Base-by-base conservation (phyloP, 2,113 vertebrate genomes). In the Tragulus kanchil region DNA sequence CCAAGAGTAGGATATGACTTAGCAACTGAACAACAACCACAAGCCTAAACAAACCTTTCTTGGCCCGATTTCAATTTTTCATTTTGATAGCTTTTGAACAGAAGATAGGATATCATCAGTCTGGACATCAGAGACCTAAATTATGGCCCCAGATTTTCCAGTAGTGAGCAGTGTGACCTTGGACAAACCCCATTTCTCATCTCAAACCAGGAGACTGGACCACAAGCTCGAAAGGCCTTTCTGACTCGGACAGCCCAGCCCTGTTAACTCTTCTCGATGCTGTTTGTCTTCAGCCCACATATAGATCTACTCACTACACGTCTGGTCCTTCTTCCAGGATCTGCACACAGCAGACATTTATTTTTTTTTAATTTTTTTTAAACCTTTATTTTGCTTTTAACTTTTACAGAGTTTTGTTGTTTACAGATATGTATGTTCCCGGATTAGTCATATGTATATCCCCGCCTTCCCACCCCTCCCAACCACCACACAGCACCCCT, bases 21-120 rank as follows among this genome's bases (percentile, higher is more conserved):
- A 45, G 1, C 23, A 11, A 36, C 36, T 13, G 36, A 23, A 36
- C 69, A 73, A 42, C 69, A 25, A 73, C 36, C 36, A 36, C 21
- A 73, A 87, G 59, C 52, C 87, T 67, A 83, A 87, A 87, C 28
- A 81, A 90, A n/a, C 9, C 62, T 86, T 65, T 83, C 36, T 78
- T 26, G 36, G n/a, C 6, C 56, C 19, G 58, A 19, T n/a, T 83
- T 87, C 31, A 77, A 67, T n/a, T 64, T 90, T 84, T 93, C 64
- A 75, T 83, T 88, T 94, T 58, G 61, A 83, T 7, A 58, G 67
- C 4, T 61, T 79, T 89, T 61, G 25, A 81, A 59, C 11, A 69
- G 50, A 56, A 21, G 26, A 75, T n/a, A 90, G 17, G 11, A 45
- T 19, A 42, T 52, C 15, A 42, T 45, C 48, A 17, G 17, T 23